Percentiles rank a stretch among this genome's conserved stretches.
phyloP scores from a whole-genome alignment of 2,888 invertebrate species.

The Pocota personata region DNA sequence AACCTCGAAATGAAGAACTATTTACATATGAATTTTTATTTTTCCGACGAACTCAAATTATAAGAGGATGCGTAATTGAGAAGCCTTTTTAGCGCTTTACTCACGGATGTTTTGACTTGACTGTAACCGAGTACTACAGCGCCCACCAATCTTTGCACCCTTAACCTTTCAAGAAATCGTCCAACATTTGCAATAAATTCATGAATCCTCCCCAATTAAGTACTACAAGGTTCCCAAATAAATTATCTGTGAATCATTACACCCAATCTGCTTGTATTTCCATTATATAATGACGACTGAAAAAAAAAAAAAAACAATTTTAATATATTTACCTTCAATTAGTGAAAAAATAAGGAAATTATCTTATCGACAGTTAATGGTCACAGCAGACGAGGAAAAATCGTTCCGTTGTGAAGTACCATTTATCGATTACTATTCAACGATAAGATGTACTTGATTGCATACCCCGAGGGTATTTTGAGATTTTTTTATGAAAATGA shows the following conservation, averaged over 20 bases:
- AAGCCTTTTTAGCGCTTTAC: too few species aligned
- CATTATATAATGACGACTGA: neutral
- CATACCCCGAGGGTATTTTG: neutral
- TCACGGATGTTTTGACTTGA: too few species aligned
- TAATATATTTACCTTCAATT: neutral
- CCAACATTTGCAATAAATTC: too few species aligned
- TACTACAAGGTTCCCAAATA: neutral
- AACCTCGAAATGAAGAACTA: too few species aligned
- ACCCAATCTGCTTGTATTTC: neutral
- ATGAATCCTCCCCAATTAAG: neutral
- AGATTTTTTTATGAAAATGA: neutral
- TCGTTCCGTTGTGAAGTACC: constrained; percentile 5
- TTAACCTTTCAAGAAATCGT: too few species aligned
- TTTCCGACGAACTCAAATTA: too few species aligned
- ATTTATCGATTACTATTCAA: constrained; percentile 26
- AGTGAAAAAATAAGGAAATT: constrained; percentile 8
- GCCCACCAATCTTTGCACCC: too few species aligned
- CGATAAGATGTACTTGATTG: constrained; percentile 7
- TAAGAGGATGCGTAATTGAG: too few species aligned
- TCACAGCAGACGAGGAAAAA: neutral
- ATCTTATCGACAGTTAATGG: constrained; percentile 12
- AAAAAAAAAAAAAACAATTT: neutral
- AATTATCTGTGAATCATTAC: neutral
- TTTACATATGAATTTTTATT: too few species aligned
- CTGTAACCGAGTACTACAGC: too few species aligned